phyloP scores from a whole-genome alignment of 2,113 vertebrate species.

The Barbus barbus region DNA sequence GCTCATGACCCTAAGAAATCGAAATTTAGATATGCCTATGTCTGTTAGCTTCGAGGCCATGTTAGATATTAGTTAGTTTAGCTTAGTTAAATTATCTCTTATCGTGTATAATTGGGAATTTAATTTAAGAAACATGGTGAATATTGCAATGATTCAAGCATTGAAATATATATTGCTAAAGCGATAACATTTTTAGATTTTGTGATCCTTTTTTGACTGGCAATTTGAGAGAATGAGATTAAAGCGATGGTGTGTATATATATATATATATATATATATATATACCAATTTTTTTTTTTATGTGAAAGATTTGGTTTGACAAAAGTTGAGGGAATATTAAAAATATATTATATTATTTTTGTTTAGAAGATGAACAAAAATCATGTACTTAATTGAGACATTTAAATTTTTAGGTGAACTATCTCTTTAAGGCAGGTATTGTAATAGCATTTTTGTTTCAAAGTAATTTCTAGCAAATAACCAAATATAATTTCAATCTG shows the following conservation, averaged over 20 bases:
- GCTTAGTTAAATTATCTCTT: not conserved
- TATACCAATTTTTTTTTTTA: too few species aligned
- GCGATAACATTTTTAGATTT: not conserved
- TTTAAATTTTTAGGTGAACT: too few species aligned
- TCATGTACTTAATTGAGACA: too few species aligned
- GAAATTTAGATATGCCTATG: not conserved
- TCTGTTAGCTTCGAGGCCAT: not conserved
- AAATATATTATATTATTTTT: too few species aligned
- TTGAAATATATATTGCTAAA: not conserved
- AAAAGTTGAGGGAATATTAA: too few species aligned
- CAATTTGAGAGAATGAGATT: not conserved
- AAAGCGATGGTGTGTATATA: too few species aligned
- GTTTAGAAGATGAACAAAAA: too few species aligned
- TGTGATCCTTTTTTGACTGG: not conserved
- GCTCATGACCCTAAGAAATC: not conserved
- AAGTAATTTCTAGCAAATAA: not conserved
- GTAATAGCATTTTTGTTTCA: not conserved
- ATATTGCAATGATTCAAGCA: not conserved
- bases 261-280: too few species aligned
- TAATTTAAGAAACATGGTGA: not conserved
- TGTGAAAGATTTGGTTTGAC: too few species aligned
- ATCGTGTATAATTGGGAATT: too few species aligned
- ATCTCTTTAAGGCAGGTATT: not conserved
- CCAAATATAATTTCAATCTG: not conserved
- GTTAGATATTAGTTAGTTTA: not conserved